Evolutionary conservation across 2,888 invertebrate genomes (phyloP), one percentile per base, ranked within the genome.

Genomic region (Quadriops clusia): DNA sequence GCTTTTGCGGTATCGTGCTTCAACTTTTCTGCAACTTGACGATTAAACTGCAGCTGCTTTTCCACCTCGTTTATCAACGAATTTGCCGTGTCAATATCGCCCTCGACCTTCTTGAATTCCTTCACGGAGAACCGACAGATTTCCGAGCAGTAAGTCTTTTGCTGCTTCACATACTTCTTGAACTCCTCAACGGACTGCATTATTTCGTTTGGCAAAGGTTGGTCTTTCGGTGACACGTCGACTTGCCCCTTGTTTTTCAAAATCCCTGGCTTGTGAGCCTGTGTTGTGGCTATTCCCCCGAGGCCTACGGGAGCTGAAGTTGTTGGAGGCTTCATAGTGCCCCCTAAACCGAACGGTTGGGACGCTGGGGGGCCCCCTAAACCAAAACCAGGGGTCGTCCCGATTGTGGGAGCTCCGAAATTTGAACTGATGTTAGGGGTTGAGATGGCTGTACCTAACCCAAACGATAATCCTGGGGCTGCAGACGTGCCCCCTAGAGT

Each of bases 81-180:
- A 51, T 68, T 69, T 5, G 77, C 50, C 1, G 67, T 50, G 30
- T 67, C 68, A n/a, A 70, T 70, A 45, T 77, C 74, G 47, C 70
- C 70, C 28, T 73, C 68, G 8, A 77, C 73, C 53, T 71, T 70
- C 34, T 65, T 61, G 42, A 77, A 63, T 6, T 75, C 71, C 44
- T 74, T 69, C 1, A 70, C 64, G 1, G 76, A 74, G 45, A 73
- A 58, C 25, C 56, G 36, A 6, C 85, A 78, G 24, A 90, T 79
- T 49, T 86, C 86, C 1, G 86, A 85, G 37, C 82, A 77, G 17
- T 80, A 65, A 0, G 71, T 65, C 57, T 90, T 90, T 54, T 90
- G 87, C 34, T 80, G 78, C 61, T 89, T 89, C 0, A 90, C 81
- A 56, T 82, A 79, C 33, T 74, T 74, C 64, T 87, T 86, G 50